Conservation (phyloP, 2,888 invertebrate genomes). For the Busseola fusca region DNA sequence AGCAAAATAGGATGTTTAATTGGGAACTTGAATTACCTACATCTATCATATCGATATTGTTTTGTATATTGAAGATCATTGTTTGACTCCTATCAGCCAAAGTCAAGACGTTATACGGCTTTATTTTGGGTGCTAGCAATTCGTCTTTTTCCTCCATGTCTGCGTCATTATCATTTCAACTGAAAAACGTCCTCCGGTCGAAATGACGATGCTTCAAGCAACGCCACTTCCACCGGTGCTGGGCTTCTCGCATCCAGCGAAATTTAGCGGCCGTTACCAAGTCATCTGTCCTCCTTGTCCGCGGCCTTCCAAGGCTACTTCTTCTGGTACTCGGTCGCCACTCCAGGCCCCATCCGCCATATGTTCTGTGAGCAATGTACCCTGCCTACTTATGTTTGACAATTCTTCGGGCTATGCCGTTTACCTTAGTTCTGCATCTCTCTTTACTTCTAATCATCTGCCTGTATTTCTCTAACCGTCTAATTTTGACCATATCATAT, state of each 20-base stretch:
- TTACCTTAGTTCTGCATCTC: not conserved
- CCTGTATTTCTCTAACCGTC: not conserved
- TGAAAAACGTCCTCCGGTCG: not conserved
- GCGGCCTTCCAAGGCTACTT: not conserved
- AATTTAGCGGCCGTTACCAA: not conserved
- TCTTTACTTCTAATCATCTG: not conserved
- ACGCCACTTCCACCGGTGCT: not conserved
- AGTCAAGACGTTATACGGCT: not conserved
- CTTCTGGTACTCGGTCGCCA: not conserved
- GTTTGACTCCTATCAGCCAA: not conserved
- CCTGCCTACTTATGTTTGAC: not conserved
- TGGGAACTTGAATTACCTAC: slow-evolving; percentile 4
- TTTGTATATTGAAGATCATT: not conserved
- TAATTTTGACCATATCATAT: not conserved
- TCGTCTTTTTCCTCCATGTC: not conserved
- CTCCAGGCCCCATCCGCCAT: not conserved
- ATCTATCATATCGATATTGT: not conserved
- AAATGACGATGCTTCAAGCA: not conserved
- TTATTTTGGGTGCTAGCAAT: not conserved
- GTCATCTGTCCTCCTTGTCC: not conserved
- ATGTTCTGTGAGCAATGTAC: not conserved
- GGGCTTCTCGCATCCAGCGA: not conserved
- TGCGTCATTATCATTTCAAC: not conserved
- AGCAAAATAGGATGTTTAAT: slow-evolving; percentile 15
- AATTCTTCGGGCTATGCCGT: not conserved